Conservation (phyloP, 2,888 invertebrate species). For the Drosophila austrosaltans region DNA sequence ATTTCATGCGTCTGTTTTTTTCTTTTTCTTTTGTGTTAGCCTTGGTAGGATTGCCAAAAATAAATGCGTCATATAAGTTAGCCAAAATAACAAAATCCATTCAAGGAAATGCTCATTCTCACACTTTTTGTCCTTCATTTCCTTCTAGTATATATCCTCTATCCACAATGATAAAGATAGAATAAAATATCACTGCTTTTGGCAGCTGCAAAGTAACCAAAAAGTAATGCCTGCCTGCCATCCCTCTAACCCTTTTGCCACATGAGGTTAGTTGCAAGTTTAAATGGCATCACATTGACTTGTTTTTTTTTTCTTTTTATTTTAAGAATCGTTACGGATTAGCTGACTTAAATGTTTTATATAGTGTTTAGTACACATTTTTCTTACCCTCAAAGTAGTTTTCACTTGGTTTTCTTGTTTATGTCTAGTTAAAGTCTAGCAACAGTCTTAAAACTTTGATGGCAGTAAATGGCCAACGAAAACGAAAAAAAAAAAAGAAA, state of each 20-base stretch:
- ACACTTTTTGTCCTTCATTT: too few species aligned
- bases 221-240: constrained; percentile 33
- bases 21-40: constrained; percentile 35
- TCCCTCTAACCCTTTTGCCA: constrained; percentile 1
- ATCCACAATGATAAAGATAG: constrained; percentile 27
- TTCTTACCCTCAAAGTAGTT: background rate
- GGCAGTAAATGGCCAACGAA: constrained; percentile 15
- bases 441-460: constrained; percentile 31
- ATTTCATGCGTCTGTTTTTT: background rate
- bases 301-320: background rate
- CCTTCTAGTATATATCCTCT: too few species aligned
- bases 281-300: constrained; percentile 9
- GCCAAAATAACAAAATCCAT: constrained; percentile 50
- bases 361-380: background rate
- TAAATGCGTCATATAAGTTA: constrained; percentile 47
- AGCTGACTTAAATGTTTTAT: constrained; percentile 37
- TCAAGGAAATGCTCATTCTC: constrained; percentile 34
- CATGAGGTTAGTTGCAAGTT: background rate
- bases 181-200: constrained; percentile 22
- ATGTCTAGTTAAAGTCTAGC: constrained; percentile 33
- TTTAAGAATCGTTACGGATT: constrained; percentile 20
- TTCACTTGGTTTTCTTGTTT: background rate
- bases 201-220: constrained; percentile 22
- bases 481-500: constrained; percentile 30
- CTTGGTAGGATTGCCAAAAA: constrained; percentile 68